These are phyloP conservation scores for Therioaphis trifolii DNA, from an alignment of 2,888 invertebrate genomes.

Conservation along the genomic window DNA sequence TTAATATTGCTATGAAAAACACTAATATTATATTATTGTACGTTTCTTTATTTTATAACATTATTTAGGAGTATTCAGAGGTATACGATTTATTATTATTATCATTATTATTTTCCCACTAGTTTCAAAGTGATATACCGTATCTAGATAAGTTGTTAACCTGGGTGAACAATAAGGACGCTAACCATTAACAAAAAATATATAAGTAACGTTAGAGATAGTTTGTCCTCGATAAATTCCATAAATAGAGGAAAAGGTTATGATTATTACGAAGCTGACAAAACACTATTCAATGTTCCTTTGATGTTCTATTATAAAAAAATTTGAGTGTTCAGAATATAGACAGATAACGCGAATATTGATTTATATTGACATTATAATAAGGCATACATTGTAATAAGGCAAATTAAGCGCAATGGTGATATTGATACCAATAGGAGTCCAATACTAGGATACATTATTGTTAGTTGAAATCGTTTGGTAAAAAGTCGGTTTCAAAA, in stretches of 20 bases:
- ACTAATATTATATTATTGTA: neutral
- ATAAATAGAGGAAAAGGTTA: slow-evolving; percentile 34
- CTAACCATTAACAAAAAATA: neutral
- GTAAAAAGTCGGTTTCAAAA: no score
- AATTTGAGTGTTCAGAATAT: no score
- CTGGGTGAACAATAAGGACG: neutral
- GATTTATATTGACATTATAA: no score
- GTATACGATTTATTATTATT: no score
- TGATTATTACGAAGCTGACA: slow-evolving; percentile 1
- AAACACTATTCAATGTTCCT: neutral
- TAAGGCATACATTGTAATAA: no score
- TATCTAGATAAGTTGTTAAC: neutral
- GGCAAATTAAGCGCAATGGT: no score
- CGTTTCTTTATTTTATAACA: neutral
- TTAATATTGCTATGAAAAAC: slow-evolving; percentile 34
- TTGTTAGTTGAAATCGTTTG: no score
- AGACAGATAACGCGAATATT: no score
- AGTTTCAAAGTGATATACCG: neutral
- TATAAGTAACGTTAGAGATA: slow-evolving; percentile 6
- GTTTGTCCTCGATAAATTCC: slow-evolving; percentile 48
- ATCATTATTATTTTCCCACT: slow-evolving; percentile 1
- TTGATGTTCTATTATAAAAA: neutral
- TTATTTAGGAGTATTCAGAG: neutral
- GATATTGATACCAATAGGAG: no score
- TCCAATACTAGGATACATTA: no score